Base-by-base conservation (phyloP, 2,113 vertebrate species). In the Grus americana region DNA sequence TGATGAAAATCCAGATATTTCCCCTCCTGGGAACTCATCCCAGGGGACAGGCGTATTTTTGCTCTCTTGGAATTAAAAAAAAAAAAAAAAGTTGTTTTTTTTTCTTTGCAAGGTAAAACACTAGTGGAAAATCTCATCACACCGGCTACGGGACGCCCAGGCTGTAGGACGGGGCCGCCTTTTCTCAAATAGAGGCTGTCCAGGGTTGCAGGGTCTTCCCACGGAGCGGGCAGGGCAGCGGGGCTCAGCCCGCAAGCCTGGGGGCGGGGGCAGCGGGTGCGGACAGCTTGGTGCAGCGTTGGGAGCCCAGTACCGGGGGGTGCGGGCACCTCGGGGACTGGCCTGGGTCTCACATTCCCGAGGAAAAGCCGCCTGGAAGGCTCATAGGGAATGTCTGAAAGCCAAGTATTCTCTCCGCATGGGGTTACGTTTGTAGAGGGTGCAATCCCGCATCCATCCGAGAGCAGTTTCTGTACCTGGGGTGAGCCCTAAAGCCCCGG, bases 261-360 rank as follows among this genome's bases (percentile, higher is more conserved):
- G 26, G 16, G 20, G 36, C 17, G 23, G 58, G 16, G 29, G 65
- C 46, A 44, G 78, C 2, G 15, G 29, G 61, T 12, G 55, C 34
- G 2, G 32, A 12, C 57, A 54, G 13, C 36, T 66, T 23, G 47
- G 38, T 6, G 61, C 11, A 15, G 44, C 11, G 1, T 1, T 22
- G 55, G 63, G 58, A 84, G 10, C 44, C 42, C 55, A 1, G 38
- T 30, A 20, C 14, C 4, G 6, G 4, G 15, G 23, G 2, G 0
- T 46, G 50, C 34, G 5, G 32, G 22, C 23, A 7, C 26, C 49
- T 49, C 26, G 26, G 30, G 54, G 20, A 10, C 62, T 34, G 17
- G 17, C 21, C 29, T 10, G 21, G 2, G 18, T 66, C 46, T 71
- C 65, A 24, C 16, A 8, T 38, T 55, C 57, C 58, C 4, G 13